phyloP scores from a whole-genome alignment of 2,888 invertebrate genomes.

The Cheilosia scutellata region DNA sequence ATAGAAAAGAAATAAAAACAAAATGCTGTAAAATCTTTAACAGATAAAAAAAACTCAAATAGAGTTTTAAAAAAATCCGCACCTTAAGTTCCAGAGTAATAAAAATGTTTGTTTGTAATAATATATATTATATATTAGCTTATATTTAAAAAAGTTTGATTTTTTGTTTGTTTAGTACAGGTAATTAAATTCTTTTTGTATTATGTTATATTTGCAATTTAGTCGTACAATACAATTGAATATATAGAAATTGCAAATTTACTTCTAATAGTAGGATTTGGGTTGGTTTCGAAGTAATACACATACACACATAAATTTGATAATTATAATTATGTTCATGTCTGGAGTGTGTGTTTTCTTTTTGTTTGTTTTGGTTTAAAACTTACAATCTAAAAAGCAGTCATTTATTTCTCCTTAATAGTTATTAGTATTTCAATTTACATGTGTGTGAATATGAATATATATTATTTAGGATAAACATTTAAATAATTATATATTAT shows the following conservation, averaged over 20 bases:
- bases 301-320: slow-evolving; percentile 56
- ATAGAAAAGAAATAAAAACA: slow-evolving; percentile 15
- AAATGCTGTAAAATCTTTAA: slow-evolving; percentile 11
- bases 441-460: slow-evolving; percentile 71
- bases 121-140: slow-evolving; percentile 51
- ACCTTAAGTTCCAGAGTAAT: slow-evolving; percentile 75
- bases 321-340: slow-evolving; percentile 76
- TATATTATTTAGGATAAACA: slow-evolving; percentile 62
- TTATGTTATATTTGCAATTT: slow-evolving; percentile 38
- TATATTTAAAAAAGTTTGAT: slow-evolving; percentile 70
- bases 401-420: slow-evolving; percentile 84
- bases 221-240: slow-evolving; percentile 54
- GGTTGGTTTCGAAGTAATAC: slow-evolving; percentile 41
- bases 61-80: slow-evolving; percentile 60
- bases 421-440: slow-evolving; percentile 77
- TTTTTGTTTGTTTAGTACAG: slow-evolving; percentile 68
- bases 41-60: slow-evolving; percentile 51
- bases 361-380: slow-evolving; percentile 37
- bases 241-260: slow-evolving; percentile 56
- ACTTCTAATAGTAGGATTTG: slow-evolving; percentile 52
- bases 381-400: slow-evolving; percentile 82
- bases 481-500: slow-evolving; percentile 29
- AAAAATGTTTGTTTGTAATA: slow-evolving; percentile 48
- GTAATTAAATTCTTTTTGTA: slow-evolving; percentile 74
- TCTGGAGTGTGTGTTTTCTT: slow-evolving; percentile 4